Base-by-base conservation (phyloP, 2,797 vertebrate species). In the Pseudocheirus occidentalis region DNA sequence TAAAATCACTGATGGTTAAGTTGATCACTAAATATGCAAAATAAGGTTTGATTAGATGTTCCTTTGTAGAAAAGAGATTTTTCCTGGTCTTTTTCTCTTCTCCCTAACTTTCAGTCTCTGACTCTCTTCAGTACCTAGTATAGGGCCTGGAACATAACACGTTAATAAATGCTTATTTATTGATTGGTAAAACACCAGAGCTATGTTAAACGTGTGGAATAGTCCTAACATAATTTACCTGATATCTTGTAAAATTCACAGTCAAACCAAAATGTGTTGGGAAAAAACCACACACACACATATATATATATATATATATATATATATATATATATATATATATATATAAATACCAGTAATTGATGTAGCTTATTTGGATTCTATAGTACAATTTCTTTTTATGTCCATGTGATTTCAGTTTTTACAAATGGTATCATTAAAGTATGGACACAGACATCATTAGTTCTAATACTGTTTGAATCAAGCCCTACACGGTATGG, bases 1-100 rank as follows among this genome's bases (percentile, higher is more conserved):
- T 96, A 92, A 96, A 96, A 96, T 93, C 90, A 89, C 54, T 27
- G 55, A 93, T 94, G 58, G 46, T 54, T 92, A 92, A 95, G 73
- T 94, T 54, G 90, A 29, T 96, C 57, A 93, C 50, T 56, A 73
- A 0, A 40, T 46, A 58, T 91, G 28, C 92, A 96, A 93, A 97
- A 46, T 0, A 91, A 24, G 12, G 94, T 92, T 73, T 56, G 92
- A 18, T 92, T 27, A 92, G 92, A 92, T 53, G 6, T 6, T 55
- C 90, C 73, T 62, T 40, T 54, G 59, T 50, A 5, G 81, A 66
- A 92, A 94, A 96, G 18, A 73, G n/a, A 40, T 73, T 73, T 73
- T 46, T 81, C 5, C n/a, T 21, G 18, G 18, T 81, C 34, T 29
- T 13, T 3, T 46, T 27, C 40, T 81, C 40, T 2, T 46, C 40